A percentile compares a stretch with the other conserved stretches of the same genome.
Evolutionary conservation across 1,140 invertebrate species (phyloP).

Genomic region (Cherax destructor): DNA sequence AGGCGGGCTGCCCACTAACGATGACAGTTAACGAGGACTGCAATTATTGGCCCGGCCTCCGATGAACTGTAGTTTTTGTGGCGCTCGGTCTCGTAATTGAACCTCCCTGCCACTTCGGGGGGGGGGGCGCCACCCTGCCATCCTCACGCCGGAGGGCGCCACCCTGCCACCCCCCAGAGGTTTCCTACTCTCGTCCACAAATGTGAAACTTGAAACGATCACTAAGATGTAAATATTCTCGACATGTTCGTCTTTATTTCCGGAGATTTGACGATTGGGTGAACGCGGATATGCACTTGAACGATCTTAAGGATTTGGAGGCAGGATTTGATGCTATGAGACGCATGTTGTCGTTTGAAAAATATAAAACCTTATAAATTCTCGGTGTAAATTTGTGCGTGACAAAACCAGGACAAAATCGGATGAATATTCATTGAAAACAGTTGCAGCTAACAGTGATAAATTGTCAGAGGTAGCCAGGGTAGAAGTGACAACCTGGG

Average conservation of each 20-base stretch:
- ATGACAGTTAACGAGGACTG: slow-evolving; percentile 4
- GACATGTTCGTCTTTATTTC: too few relatives aligned
- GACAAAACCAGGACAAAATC: neutral
- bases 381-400: neutral
- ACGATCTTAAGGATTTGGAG: too few relatives aligned
- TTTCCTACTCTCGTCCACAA: too few relatives aligned
- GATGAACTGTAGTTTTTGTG: slow-evolving; percentile 7
- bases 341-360: too few relatives aligned
- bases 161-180: too few relatives aligned
- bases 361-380: neutral
- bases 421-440: neutral
- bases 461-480: neutral
- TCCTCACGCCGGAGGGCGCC: too few relatives aligned
- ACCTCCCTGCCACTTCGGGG: too few relatives aligned
- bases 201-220: neutral
- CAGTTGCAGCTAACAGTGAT: neutral
- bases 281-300: too few relatives aligned
- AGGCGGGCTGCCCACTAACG: neutral
- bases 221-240: neutral
- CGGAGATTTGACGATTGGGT: too few relatives aligned
- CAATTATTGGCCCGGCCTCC: neutral
- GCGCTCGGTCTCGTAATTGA: too few relatives aligned
- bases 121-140: too few relatives aligned
- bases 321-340: too few relatives aligned
- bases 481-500: neutral